Evolutionary conservation across 2,113 vertebrate species (phyloP).

Genomic region (Eira barbara): DNA sequence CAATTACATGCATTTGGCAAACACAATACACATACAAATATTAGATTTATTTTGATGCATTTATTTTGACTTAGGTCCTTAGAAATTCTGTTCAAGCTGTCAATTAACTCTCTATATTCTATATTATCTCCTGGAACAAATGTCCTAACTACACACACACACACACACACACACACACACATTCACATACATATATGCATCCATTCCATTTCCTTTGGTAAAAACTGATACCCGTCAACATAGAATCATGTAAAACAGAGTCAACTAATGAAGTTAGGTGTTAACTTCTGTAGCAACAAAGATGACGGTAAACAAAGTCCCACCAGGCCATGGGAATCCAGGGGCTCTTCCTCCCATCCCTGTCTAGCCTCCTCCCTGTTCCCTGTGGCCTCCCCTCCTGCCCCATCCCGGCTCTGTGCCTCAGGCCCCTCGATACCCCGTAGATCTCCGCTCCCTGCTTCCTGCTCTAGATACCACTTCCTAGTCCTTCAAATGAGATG

Average conservation of each 20-base stretch:
- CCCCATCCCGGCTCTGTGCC: background rate
- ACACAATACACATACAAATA: background rate
- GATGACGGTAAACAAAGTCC: background rate
- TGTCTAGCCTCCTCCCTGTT: background rate
- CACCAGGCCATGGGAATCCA: background rate
- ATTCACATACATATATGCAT: background rate
- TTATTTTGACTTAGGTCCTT: conserved; percentile 6
- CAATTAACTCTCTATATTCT: background rate
- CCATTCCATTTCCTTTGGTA: background rate
- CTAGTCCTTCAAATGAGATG: background rate
- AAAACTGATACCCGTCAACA: background rate
- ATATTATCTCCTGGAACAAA: background rate
- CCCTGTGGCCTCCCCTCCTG: background rate
- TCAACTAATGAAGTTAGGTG: background rate
- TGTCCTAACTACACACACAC: background rate
- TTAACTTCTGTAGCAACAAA: background rate
- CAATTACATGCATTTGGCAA: conserved; percentile 4
- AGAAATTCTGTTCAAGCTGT: background rate
- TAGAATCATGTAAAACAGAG: background rate
- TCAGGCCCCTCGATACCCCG: background rate
- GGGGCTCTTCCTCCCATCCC: too few relatives aligned
- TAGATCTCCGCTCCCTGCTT: background rate
- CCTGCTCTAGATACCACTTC: background rate
- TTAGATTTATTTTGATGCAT: background rate
- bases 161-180: background rate